These are phyloP conservation scores for Tenebrio molitor DNA, from an alignment of 1,140 invertebrate genomes.

Conservation along the genomic window DNA sequence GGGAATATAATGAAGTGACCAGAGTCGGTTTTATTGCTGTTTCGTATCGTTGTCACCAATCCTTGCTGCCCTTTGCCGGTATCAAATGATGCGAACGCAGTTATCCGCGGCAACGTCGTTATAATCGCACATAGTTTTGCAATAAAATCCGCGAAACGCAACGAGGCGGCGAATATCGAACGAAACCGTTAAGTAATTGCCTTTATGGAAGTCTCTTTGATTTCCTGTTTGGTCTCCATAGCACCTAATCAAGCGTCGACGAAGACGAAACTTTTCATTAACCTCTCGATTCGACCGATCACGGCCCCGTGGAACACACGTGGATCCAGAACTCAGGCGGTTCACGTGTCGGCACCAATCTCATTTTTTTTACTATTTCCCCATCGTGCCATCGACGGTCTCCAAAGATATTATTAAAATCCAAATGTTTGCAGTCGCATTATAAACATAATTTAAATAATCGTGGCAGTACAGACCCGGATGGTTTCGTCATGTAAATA, in stretches of 20 bases:
- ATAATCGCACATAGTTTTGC: not conserved
- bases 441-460: slow-evolving; percentile 40
- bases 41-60: not conserved
- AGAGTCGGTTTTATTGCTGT: no score
- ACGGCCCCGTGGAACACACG: not conserved
- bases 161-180: slow-evolving; percentile 10
- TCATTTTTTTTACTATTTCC: not conserved
- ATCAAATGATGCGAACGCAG: no score
- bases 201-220: slow-evolving; percentile 14
- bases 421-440: slow-evolving; percentile 18
- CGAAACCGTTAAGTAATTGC: slow-evolving; percentile 27
- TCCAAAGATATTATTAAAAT: slow-evolving; percentile 28
- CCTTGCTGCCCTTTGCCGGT: not conserved
- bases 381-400: slow-evolving; percentile 6
- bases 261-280: not conserved
- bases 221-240: slow-evolving; percentile 23
- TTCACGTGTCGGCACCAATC: not conserved
- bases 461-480: slow-evolving; percentile 18
- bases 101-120: not conserved
- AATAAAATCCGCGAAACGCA: slow-evolving; percentile 9
- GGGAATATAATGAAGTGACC: no score
- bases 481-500: slow-evolving; percentile 34
- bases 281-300: not conserved
- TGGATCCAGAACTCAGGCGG: not conserved
- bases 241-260: not conserved